Evolutionary conservation across 1,140 invertebrate species (phyloP).

Genomic region (Zaprionus inermis): DNA sequence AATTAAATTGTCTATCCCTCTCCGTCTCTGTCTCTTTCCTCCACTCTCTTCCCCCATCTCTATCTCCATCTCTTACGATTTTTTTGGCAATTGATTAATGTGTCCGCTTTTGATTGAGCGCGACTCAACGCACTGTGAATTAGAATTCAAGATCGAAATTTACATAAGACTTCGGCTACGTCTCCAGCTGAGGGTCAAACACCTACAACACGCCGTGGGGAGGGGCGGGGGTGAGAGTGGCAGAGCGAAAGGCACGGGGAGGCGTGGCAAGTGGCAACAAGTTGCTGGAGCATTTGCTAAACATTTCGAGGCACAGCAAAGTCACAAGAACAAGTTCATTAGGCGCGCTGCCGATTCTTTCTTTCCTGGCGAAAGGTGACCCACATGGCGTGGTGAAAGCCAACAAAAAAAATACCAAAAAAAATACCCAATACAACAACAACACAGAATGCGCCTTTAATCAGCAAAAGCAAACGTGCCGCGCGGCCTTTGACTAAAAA

Average conservation of each 20-base stretch:
- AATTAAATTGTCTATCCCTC: constrained; percentile 60
- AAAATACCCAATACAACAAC: not conserved
- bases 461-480: constrained; percentile 41
- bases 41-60: constrained; percentile 2
- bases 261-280: constrained; percentile 40
- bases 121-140: constrained; percentile 63
- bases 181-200: constrained; percentile 66
- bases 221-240: not conserved
- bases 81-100: constrained; percentile 80
- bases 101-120: constrained; percentile 66
- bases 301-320: not conserved
- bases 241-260: constrained; percentile 26
- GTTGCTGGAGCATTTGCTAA: constrained; percentile 2
- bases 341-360: constrained; percentile 32
- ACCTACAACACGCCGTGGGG: constrained; percentile 52
- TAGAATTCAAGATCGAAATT: constrained; percentile 67
- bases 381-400: constrained; percentile 73
- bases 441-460: constrained; percentile 51
- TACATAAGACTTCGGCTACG: constrained; percentile 54
- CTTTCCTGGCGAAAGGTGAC: constrained; percentile 70
- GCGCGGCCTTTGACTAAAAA: constrained; percentile 62
- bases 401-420: constrained; percentile 6
- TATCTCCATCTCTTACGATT: constrained; percentile 54
- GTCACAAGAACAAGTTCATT: constrained; percentile 66
- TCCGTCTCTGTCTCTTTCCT: constrained; percentile 46